Evolutionary conservation across 37 sponge, comb jelly and placozoan genomes (phyloP).

Genomic region (Haliclona indistincta): DNA sequence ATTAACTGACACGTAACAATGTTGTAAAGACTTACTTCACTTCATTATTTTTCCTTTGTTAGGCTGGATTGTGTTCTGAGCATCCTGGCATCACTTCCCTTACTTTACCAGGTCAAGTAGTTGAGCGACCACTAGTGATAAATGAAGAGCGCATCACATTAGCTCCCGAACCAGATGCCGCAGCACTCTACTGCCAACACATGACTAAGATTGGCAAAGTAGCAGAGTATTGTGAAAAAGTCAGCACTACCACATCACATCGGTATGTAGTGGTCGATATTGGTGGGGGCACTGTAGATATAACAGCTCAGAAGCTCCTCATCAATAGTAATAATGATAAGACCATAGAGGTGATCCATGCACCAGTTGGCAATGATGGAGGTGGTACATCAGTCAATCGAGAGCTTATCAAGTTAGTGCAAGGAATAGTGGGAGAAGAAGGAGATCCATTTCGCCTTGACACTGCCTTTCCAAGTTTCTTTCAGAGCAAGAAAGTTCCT

Average conservation of each 20-base stretch:
- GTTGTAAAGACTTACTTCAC: no score
- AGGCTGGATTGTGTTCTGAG: slow-evolving; percentile 54
- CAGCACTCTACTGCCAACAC: slow-evolving; percentile 37
- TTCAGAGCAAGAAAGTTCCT: slow-evolving; percentile 6
- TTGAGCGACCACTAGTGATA: no score
- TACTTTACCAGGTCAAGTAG: background rate
- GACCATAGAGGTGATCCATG: slow-evolving; percentile 12
- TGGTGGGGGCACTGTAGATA: slow-evolving; percentile 65
- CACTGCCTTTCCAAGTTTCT: slow-evolving; percentile 10
- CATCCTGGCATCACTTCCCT: background rate
- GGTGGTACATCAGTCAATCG: slow-evolving; percentile 43
- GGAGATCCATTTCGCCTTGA: background rate
- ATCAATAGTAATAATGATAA: background rate
- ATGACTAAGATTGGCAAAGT: slow-evolving; percentile 11
- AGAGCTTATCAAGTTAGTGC: slow-evolving; percentile 21
- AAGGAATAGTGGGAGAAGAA: slow-evolving; percentile 12
- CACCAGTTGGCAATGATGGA: slow-evolving; percentile 50
- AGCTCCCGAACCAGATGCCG: slow-evolving; percentile 60
- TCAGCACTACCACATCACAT: background rate
- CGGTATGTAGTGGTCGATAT: slow-evolving; percentile 42
- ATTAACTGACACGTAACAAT: no score
- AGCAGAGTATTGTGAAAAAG: slow-evolving; percentile 7
- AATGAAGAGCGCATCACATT: slow-evolving; percentile 8
- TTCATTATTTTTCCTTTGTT: background rate
- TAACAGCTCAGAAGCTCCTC: slow-evolving; percentile 42